These are phyloP conservation scores for Macaria liturata DNA, from an alignment of 2,888 invertebrate genomes.

Conservation along the genomic window DNA sequence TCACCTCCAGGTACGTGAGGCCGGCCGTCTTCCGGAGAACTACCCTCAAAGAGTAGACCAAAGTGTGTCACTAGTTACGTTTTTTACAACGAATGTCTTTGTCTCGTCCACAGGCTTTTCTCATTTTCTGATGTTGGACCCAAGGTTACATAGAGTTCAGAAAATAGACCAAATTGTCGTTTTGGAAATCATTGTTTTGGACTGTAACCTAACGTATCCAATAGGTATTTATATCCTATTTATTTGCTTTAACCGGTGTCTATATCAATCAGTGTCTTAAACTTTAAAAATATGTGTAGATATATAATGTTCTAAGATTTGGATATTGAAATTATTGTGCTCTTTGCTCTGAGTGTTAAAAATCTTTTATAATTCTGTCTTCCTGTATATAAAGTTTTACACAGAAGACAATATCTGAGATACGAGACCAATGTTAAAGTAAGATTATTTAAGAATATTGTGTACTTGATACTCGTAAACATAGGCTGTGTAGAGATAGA, in stretches of 20 bases:
- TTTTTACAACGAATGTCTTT: neutral
- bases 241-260: no score
- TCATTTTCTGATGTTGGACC: no score
- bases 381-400: slow-evolving; percentile 2
- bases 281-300: no score
- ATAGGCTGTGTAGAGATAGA: slow-evolving; percentile 13
- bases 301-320: no score
- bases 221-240: no score
- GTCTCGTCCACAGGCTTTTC: no score
- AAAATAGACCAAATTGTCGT: no score
- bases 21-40: slow-evolving; percentile 33
- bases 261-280: no score
- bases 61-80: neutral
- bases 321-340: no score
- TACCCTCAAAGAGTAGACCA: slow-evolving; percentile 17
- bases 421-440: slow-evolving; percentile 26
- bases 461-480: slow-evolving; percentile 21
- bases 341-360: neutral
- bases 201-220: no score
- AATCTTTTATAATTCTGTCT: slow-evolving; percentile 13
- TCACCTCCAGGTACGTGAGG: slow-evolving; percentile 44
- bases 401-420: neutral
- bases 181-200: no score
- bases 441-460: neutral
- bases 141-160: no score